phyloP scores from a whole-genome alignment of 2,888 invertebrate genomes.

The Aphidius colemani region DNA sequence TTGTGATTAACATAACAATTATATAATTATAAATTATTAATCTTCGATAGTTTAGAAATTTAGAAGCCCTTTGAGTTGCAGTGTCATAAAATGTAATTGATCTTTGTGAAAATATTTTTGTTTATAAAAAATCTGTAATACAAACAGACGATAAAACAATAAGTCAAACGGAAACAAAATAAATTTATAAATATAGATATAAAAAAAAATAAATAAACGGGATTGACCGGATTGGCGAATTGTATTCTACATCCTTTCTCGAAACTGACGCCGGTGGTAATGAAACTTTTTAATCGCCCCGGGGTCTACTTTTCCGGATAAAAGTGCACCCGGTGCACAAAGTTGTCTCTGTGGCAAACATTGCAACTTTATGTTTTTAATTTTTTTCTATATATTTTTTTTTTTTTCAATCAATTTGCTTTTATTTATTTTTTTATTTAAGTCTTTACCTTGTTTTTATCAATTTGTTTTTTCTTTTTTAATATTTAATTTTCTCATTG shows the following conservation, averaged over 20 bases:
- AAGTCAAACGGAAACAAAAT: background rate
- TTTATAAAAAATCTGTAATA: background rate
- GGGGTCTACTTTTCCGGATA: constrained; percentile 39
- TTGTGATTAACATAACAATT: too few relatives aligned
- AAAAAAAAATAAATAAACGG: constrained; percentile 30
- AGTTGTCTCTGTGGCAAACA: constrained; percentile 19
- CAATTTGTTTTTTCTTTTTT: background rate
- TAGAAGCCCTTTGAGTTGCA: too few relatives aligned
- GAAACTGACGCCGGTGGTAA: constrained; percentile 43
- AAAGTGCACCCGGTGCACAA: constrained; percentile 21
- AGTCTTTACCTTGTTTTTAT: constrained; percentile 1
- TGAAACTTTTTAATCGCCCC: constrained; percentile 48
- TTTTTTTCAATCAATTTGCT: background rate
- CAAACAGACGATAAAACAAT: background rate
- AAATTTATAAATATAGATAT: background rate
- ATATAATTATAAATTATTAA: too few relatives aligned
- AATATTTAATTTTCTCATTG: constrained; percentile 6
- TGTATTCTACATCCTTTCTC: constrained; percentile 43
- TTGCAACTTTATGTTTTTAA: background rate
- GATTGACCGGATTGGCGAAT: constrained; percentile 42
- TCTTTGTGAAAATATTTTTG: too few relatives aligned
- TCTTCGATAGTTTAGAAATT: too few relatives aligned
- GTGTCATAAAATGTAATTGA: too few relatives aligned
- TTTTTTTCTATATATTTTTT: constrained; percentile 17
- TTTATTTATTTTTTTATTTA: constrained; percentile 6